These are phyloP conservation scores for Clarias laeviceps DNA, from an alignment of 2,797 vertebrate genomes.

Conservation along the genomic window DNA sequence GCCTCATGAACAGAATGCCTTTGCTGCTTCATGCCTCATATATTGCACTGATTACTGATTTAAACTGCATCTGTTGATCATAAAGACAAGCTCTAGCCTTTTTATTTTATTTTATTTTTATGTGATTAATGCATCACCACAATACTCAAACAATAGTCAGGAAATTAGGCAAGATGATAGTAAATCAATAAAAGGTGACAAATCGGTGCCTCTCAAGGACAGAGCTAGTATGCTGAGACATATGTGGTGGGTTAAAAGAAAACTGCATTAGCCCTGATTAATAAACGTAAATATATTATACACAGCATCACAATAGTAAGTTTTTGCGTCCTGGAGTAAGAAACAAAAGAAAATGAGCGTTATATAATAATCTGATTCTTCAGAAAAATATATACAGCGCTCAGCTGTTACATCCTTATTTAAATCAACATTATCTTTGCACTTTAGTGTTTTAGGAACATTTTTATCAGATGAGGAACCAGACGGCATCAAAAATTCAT, in stretches of 20 bases:
- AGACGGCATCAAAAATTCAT: slow-evolving; percentile 9
- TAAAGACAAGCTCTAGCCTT: not conserved
- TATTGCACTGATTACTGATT: not conserved
- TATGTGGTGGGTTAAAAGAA: not conserved
- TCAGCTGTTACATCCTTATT: not conserved
- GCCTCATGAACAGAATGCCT: slow-evolving; percentile 1
- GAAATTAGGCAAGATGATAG: not conserved
- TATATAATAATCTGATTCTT: not conserved
- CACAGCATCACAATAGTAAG: not conserved
- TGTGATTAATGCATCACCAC: not conserved
- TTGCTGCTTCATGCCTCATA: not conserved
- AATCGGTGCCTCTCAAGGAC: not conserved
- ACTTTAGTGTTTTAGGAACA: not conserved
- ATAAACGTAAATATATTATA: not conserved
- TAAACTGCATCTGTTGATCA: not conserved
- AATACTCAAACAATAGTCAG: not conserved
- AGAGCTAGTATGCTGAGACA: not conserved
- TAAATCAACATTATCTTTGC: not conserved
- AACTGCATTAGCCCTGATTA: too few species aligned
- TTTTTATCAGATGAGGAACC: not conserved
- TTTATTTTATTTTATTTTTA: too few species aligned
- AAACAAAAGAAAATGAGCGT: not conserved
- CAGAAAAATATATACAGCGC: not conserved
- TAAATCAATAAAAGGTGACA: slow-evolving; percentile 2
- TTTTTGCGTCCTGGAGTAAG: not conserved